Base-by-base conservation (phyloP, 2,888 invertebrate species). In the Spicauda simplicius region DNA sequence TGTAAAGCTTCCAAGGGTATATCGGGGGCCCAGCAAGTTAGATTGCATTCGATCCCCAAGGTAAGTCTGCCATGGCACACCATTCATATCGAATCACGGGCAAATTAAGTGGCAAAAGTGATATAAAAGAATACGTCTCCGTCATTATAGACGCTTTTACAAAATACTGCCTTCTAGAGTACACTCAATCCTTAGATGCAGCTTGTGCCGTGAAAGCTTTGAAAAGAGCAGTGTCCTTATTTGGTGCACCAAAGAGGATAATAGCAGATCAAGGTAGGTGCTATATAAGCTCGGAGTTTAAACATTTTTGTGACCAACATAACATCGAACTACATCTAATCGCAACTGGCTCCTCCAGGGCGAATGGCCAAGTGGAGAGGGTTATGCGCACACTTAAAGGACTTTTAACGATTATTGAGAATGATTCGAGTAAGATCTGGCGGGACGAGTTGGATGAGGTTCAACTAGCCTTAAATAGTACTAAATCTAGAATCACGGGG, bases 391-490 rank as follows among this genome's bases (percentile, higher is more conserved):
- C 73, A 0, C 53, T 76, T 10, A 74, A 74, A 52, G 74, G 72
- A 37, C 69, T 63, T 1, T 25, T 76, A 2, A 58, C 45, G 8
- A 72, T 71, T 55, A 70, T 74, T 0, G 71, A 70, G 25, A 72
- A 73, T 45, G 72, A 73, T 37, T 71, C 72, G 33, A 74, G 70
- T 0, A 18, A 58, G 16, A 14, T 16, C 10, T 76, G 75, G 73
- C 71, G 70, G 0, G 70, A 62, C 0, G 69, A 71, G 5, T 16
- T 76, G 1, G 73, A 69, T 10, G 50, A n/a, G 2, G 50, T 76
- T 0, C 74, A 74, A 50, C 58, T 74, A 0, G 73, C 73, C 7
- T 16, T 76, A 3, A 74, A 75, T 55, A 73, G 74, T 58, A 73
- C 73, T 10, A 41, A 25, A 33, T 18, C 59, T 58, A 66, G 41